Evolutionary conservation across 2,888 invertebrate species (phyloP).

Genomic region (Patella caerulea): DNA sequence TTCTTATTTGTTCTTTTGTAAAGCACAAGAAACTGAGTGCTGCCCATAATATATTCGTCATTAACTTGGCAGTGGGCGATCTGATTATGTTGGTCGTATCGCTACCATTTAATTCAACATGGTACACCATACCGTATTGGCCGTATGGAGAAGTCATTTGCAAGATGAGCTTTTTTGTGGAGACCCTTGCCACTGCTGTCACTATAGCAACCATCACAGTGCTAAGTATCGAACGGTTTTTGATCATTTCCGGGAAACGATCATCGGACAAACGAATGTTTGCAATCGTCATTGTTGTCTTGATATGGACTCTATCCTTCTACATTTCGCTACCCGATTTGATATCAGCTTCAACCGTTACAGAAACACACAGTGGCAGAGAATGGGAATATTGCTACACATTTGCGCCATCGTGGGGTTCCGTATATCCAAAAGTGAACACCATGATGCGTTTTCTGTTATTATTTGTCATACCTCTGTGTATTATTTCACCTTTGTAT

Average conservation of each 20-base stretch:
- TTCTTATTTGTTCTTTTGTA: constrained; percentile 38
- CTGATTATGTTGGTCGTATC: constrained; percentile 40
- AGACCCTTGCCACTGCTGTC: constrained; percentile 38
- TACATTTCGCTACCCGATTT: constrained; percentile 41
- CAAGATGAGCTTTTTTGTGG: constrained; percentile 42
- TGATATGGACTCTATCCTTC: constrained; percentile 40
- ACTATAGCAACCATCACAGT: constrained; percentile 42
- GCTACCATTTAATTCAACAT: constrained; percentile 45
- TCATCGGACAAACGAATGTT: constrained; percentile 19
- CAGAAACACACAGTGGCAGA: neutral
- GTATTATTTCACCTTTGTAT: constrained; percentile 37
- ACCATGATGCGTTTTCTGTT: constrained; percentile 35
- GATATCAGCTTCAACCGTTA: constrained; percentile 29
- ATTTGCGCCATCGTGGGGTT: constrained; percentile 25
- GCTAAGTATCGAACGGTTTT: constrained; percentile 43
- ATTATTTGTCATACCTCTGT: constrained; percentile 40
- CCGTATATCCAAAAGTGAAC: constrained; percentile 32
- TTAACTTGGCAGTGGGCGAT: constrained; percentile 46
- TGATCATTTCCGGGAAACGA: constrained; percentile 34
- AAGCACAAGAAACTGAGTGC: constrained; percentile 36
- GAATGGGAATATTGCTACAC: constrained; percentile 13
- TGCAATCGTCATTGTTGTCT: constrained; percentile 30
- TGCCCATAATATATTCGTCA: constrained; percentile 42
- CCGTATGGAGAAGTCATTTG: constrained; percentile 45
- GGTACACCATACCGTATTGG: constrained; percentile 44